Evolutionary conservation across 2,797 vertebrate species (phyloP).

Genomic region (Vultur gryphus): DNA sequence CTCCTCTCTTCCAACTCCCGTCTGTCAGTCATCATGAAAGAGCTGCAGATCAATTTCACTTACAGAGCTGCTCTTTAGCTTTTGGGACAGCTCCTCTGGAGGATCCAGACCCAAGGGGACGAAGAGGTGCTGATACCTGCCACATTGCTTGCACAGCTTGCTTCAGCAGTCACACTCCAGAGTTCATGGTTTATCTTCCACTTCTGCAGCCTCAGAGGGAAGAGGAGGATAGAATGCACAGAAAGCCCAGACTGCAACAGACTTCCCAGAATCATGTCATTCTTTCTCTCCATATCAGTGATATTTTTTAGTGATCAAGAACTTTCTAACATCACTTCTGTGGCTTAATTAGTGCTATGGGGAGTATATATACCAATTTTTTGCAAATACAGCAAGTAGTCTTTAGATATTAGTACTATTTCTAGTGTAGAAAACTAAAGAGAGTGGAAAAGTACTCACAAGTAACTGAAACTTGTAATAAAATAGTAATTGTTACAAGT

Average conservation of each 20-base stretch:
- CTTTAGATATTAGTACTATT: background rate
- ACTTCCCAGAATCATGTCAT: background rate
- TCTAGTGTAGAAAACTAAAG: background rate
- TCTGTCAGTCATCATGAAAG: background rate
- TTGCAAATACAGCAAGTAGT: background rate
- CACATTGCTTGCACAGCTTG: background rate
- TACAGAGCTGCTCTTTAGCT: background rate
- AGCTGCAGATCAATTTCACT: background rate
- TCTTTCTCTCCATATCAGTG: background rate
- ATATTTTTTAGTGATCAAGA: background rate
- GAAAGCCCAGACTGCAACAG: background rate
- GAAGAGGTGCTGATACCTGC: background rate
- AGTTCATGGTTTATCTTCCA: background rate
- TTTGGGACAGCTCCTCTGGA: background rate
- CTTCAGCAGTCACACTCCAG: background rate
- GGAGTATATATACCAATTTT: background rate
- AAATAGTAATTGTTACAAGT: background rate
- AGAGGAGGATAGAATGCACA: background rate
- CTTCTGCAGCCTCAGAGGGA: background rate
- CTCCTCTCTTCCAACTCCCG: background rate
- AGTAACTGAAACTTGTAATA: background rate
- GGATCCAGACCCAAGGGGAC: background rate
- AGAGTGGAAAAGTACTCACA: background rate
- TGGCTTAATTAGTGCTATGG: background rate
- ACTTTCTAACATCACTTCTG: background rate